Base-by-base conservation (phyloP, 2,888 invertebrate species). In the Teinopalpus imperialis region DNA sequence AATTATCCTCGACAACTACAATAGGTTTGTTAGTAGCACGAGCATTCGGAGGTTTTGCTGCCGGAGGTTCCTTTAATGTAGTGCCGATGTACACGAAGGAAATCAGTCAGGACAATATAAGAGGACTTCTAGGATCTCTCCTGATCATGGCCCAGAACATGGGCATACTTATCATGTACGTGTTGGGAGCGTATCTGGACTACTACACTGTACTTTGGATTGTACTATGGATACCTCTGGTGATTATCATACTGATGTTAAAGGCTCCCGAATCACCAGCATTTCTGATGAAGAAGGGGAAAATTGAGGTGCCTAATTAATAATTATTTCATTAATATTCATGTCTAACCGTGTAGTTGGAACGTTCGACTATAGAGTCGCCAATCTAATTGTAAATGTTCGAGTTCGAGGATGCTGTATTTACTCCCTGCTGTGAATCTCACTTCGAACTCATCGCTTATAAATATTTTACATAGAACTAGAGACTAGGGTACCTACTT, bases 191-290 rank as follows among this genome's bases (percentile, higher is more conserved):
- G 0, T 75, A 74, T 43, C 45, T 79, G 24, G 61, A 69, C 9
- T 83, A 81, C 40, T 55, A 59, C 20, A 64, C 66, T 0, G 65
- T 80, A 1, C 26, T 81, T 1, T 75, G 70, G 61, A 59, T 68
- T 0, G 66, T 66, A 1, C 10, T 77, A 1, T 56, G 60, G 7
- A 43, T 80, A 2, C 74, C 77, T 0, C 43, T 78, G 1, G 2
- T 72, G 0, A 70, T 69, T 9, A 51, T 69, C 1, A 21, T 75
- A 1, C 31, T 74, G 8, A 69, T 83, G 63, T 23, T 72, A 6
- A 70, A 65, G 48, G 74, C 76, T 43, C 82, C 82, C 1, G 81
- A 82, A 49, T 77, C 82, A 1, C 85, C 86, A 8, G 71, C 76
- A 1, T 79, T 67, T 55, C 61, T 81, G 32, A 66, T 85, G 1